phyloP scores from a whole-genome alignment of 2,797 vertebrate species.

The Nannoperca obscura region DNA sequence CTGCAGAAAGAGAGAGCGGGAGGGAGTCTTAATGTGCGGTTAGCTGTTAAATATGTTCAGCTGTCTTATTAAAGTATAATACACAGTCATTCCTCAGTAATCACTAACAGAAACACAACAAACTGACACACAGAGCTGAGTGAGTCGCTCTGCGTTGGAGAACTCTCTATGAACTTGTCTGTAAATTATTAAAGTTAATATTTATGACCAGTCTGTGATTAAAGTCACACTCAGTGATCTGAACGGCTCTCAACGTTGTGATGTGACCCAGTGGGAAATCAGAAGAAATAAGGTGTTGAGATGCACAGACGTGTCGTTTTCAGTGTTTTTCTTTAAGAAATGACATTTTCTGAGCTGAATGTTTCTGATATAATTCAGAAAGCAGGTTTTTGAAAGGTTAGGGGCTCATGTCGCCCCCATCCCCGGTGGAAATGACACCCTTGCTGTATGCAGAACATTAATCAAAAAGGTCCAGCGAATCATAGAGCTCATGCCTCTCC shows the following conservation, averaged over 20 bases:
- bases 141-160: slow-evolving; percentile 34
- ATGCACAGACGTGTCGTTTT: background rate
- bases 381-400: background rate
- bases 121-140: slow-evolving; percentile 20
- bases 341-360: background rate
- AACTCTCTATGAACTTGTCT: slow-evolving; percentile 68
- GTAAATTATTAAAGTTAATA: slow-evolving; percentile 71
- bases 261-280: background rate
- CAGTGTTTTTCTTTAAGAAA: background rate
- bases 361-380: background rate
- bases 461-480: background rate
- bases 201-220: slow-evolving; percentile 64
- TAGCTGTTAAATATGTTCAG: slow-evolving; percentile 36
- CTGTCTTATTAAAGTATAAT: slow-evolving; percentile 47
- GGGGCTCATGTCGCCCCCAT: background rate
- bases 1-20: background rate
- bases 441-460: slow-evolving; percentile 1
- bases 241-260: slow-evolving; percentile 8
- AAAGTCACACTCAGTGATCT: slow-evolving; percentile 42
- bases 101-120: slow-evolving; percentile 42
- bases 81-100: slow-evolving; percentile 31
- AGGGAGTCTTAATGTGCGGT: slow-evolving; percentile 1
- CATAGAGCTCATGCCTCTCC: slow-evolving; percentile 31
- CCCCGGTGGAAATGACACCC: background rate
- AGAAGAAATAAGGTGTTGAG: background rate